Percentiles rank a stretch among this genome's conserved stretches.
These are phyloP conservation scores for Ophiothrix spiculata DNA, from an alignment of 35 echinoderm and acorn worm genomes.

Conservation along the genomic window DNA sequence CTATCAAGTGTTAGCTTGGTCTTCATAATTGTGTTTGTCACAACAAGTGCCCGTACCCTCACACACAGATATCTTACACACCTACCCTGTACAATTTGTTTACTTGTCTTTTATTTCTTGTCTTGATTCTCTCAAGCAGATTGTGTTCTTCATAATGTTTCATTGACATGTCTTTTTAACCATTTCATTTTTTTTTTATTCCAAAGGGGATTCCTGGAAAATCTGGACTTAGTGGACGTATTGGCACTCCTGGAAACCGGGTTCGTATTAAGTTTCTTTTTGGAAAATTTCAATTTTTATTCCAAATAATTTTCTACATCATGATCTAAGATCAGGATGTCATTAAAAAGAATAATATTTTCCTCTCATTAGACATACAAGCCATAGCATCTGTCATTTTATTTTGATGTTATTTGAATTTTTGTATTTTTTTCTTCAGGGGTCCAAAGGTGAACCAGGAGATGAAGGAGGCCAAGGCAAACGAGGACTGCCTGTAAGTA, in stretches of 20 bases:
- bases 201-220: not conserved
- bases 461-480: conserved; percentile 7
- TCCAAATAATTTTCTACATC: no score
- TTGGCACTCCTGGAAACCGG: not conserved
- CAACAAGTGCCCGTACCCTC: no score
- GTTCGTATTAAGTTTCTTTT: not conserved
- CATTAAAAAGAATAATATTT: no score
- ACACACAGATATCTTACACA: not conserved
- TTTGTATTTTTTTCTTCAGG: not conserved
- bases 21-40: no score
- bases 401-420: no score
- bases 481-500: not conserved
- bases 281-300: no score
- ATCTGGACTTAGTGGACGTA: not conserved
- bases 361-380: no score
- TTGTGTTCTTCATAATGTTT: not conserved
- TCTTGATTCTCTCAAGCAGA: not conserved
- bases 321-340: no score
- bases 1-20: no score
- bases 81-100: not conserved
- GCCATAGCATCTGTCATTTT: no score
- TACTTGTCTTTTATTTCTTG: not conserved
- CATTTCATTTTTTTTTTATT: not conserved
- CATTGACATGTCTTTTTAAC: not conserved
- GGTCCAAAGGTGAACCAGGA: not conserved